Evolutionary conservation across 1,140 invertebrate genomes (phyloP).

Genomic region (Monomorium pharaonis): DNA sequence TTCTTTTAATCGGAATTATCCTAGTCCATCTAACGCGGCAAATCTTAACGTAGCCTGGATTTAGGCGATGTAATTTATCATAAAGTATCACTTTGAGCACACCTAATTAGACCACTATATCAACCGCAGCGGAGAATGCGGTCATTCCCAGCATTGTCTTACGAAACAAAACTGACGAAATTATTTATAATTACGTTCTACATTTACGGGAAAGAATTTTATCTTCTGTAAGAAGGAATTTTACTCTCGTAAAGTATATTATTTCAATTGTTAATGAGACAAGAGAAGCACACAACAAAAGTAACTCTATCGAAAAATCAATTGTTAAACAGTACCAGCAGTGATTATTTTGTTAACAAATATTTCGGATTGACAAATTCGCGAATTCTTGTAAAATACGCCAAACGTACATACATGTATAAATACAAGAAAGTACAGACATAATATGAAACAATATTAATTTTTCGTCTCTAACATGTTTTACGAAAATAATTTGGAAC

Average conservation of each 20-base stretch:
- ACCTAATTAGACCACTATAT: constrained; percentile 66
- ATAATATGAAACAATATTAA: no score
- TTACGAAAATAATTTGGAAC: background rate
- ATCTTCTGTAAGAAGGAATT: background rate
- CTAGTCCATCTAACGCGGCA: constrained; percentile 68
- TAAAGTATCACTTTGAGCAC: constrained; percentile 68
- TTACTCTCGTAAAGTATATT: background rate
- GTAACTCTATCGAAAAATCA: constrained; percentile 61
- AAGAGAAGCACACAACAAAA: background rate
- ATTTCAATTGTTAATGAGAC: background rate
- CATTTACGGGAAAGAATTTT: constrained; percentile 8
- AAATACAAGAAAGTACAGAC: no score
- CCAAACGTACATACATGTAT: constrained; percentile 43
- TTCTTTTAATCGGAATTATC: constrained; percentile 43
- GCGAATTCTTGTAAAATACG: constrained; percentile 27
- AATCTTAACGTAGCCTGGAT: constrained; percentile 71
- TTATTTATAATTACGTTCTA: background rate
- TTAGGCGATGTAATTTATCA: constrained; percentile 70
- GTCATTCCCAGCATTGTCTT: constrained; percentile 68
- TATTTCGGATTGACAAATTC: background rate
- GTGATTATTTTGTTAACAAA: constrained; percentile 72
- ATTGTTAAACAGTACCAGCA: constrained; percentile 76
- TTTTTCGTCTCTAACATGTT: background rate
- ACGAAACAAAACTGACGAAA: constrained; percentile 15
- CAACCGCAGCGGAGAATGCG: constrained; percentile 57